Conservation (phyloP, 2,797 vertebrate species). For the Sebastes reedi region DNA sequence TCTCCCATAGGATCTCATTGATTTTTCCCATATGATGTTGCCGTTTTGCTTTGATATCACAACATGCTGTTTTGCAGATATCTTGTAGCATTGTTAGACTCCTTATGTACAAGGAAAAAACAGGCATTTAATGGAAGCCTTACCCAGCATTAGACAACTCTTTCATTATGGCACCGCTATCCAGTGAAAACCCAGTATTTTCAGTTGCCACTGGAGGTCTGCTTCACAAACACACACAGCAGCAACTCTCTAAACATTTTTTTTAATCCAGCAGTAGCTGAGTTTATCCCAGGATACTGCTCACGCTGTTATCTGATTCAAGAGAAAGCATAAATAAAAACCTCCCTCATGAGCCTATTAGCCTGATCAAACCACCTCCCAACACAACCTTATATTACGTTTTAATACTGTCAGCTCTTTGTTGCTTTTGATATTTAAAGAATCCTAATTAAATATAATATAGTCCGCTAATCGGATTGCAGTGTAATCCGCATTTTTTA, state of each 20-base stretch:
- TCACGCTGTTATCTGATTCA: conserved; percentile 21
- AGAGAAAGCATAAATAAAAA: conserved; percentile 21
- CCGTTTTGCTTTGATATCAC: neutral
- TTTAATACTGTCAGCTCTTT: neutral
- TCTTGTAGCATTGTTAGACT: neutral
- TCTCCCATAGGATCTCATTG: neutral
- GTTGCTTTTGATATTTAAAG: conserved; percentile 26
- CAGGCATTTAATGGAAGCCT: neutral
- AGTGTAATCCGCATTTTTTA: conserved; percentile 62
- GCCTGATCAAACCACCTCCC: neutral
- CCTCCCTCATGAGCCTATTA: neutral
- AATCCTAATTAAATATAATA: conserved; percentile 60
- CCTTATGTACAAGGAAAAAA: neutral
- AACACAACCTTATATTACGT: neutral
- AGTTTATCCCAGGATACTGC: conserved; percentile 42
- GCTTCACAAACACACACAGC: conserved; percentile 32
- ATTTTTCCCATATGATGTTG: neutral
- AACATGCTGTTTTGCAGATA: neutral
- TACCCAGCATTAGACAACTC: conserved; percentile 14
- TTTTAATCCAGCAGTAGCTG: conserved; percentile 31
- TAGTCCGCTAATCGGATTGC: conserved; percentile 71
- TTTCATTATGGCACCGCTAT: conserved; percentile 27
- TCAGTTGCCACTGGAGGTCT: conserved; percentile 35
- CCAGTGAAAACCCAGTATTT: conserved; percentile 11
- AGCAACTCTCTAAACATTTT: conserved; percentile 38